Conservation (phyloP, 2,113 vertebrate genomes). For the Scophthalmus maximus region DNA sequence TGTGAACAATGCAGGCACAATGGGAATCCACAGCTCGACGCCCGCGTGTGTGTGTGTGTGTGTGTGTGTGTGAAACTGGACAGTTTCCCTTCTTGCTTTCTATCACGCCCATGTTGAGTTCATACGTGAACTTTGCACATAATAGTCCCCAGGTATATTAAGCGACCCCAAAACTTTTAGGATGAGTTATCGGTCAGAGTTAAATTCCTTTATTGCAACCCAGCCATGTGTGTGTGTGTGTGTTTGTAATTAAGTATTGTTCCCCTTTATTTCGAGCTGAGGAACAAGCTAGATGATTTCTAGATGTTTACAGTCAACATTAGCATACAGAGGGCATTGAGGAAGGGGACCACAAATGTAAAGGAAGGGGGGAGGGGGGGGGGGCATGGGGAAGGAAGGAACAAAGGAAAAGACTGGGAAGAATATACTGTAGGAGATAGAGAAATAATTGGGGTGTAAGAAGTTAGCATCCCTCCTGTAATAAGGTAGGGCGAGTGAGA, state of each 20-base stretch:
- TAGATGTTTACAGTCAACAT: conserved; percentile 59
- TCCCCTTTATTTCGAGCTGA: conserved; percentile 44
- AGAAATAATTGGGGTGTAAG: neutral
- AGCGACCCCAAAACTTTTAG: conserved; percentile 7
- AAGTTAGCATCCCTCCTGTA: neutral
- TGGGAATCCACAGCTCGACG: neutral
- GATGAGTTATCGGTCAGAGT: conserved; percentile 3
- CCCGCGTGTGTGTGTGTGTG: conserved; percentile 8
- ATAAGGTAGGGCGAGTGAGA: neutral
- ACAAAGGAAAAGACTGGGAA: neutral
- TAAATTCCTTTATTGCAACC: conserved; percentile 5
- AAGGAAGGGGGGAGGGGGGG: neutral
- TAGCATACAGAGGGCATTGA: conserved; percentile 58
- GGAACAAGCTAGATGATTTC: conserved; percentile 41
- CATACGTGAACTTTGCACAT: conserved; percentile 12
- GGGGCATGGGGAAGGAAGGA: neutral
- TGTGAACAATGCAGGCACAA: neutral
- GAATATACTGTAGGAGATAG: no score
- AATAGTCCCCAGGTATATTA: conserved; percentile 11
- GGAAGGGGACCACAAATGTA: neutral
- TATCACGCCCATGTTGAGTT: neutral
- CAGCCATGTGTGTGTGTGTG: conserved; percentile 28
- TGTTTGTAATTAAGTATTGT: conserved; percentile 38
- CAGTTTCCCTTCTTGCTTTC: neutral
- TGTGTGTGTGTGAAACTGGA: neutral